Evolutionary conservation across 2,888 invertebrate genomes (phyloP).

Genomic region (Mactromeris polynyma): DNA sequence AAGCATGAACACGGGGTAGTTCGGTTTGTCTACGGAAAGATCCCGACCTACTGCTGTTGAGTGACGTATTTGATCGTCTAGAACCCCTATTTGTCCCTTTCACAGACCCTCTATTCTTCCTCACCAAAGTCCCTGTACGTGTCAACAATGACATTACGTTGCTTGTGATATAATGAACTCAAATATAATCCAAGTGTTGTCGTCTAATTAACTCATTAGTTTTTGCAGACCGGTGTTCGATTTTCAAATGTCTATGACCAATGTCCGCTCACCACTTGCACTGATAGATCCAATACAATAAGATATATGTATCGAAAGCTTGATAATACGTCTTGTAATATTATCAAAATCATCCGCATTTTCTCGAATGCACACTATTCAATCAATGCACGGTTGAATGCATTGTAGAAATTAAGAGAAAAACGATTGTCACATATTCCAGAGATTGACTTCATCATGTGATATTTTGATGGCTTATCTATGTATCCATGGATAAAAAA

Average conservation of each 20-base stretch:
- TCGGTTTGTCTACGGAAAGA: slow-evolving; percentile 29
- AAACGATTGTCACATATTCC: background rate
- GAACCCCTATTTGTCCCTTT: slow-evolving; percentile 53
- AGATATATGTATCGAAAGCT: too few species aligned
- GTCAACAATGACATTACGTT: slow-evolving; percentile 73
- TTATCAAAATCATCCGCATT: too few species aligned
- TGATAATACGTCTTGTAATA: too few species aligned
- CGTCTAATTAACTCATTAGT: background rate
- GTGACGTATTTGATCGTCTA: slow-evolving; percentile 48
- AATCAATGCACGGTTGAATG: background rate
- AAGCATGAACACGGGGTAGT: background rate
- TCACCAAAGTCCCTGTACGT: slow-evolving; percentile 72
- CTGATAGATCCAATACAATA: too few species aligned
- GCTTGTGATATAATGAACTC: background rate
- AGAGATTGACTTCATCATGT: background rate
- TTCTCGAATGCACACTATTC: background rate
- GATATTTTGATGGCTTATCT: background rate
- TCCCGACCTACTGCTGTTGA: slow-evolving; percentile 36
- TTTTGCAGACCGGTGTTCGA: background rate
- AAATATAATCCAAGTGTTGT: background rate
- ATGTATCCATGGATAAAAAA: background rate
- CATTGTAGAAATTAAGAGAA: background rate
- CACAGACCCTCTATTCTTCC: slow-evolving; percentile 66
- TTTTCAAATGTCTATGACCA: too few species aligned
- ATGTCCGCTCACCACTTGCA: too few species aligned